A percentile compares a stretch with the other conserved stretches of the same genome.
These are phyloP conservation scores for Penaeus indicus DNA, from an alignment of 1,140 invertebrate genomes.

Conservation along the genomic window DNA sequence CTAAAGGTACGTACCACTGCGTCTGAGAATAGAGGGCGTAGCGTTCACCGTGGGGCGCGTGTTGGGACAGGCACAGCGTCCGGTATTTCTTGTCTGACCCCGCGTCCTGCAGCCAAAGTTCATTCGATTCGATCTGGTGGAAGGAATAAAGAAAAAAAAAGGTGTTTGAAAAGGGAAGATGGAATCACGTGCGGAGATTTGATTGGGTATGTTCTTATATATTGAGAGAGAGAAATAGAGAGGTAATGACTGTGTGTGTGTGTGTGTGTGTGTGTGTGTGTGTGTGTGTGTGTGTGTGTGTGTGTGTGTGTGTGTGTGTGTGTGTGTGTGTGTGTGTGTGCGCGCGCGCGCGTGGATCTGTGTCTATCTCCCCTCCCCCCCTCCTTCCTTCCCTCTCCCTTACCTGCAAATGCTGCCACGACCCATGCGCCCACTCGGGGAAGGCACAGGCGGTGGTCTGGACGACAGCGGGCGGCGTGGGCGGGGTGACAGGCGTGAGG, in stretches of 20 bases:
- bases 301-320: neutral
- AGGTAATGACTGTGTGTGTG: no score
- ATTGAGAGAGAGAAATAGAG: no score
- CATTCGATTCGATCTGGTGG: slow-evolving; percentile 75
- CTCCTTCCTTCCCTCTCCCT: neutral
- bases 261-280: no score
- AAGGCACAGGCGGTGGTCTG: slow-evolving; percentile 73
- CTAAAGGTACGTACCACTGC: slow-evolving; percentile 71
- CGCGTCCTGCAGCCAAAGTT: slow-evolving; percentile 77
- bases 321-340: no score
- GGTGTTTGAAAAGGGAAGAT: no score
- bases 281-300: neutral
- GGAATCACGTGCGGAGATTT: no score
- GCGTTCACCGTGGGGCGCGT: slow-evolving; percentile 70
- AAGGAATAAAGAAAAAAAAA: neutral
- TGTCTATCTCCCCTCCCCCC: neutral
- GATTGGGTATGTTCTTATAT: no score
- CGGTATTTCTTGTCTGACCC: slow-evolving; percentile 77
- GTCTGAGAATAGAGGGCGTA: slow-evolving; percentile 73
- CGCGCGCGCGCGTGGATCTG: neutral
- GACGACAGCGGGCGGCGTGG: slow-evolving; percentile 68
- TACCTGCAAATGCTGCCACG: slow-evolving; percentile 75
- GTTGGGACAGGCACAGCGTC: slow-evolving; percentile 75
- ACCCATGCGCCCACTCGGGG: slow-evolving; percentile 78
- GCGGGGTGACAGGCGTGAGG: slow-evolving; percentile 70